Conservation (phyloP, 1,140 invertebrate species). For the Calycopis cecrops region DNA sequence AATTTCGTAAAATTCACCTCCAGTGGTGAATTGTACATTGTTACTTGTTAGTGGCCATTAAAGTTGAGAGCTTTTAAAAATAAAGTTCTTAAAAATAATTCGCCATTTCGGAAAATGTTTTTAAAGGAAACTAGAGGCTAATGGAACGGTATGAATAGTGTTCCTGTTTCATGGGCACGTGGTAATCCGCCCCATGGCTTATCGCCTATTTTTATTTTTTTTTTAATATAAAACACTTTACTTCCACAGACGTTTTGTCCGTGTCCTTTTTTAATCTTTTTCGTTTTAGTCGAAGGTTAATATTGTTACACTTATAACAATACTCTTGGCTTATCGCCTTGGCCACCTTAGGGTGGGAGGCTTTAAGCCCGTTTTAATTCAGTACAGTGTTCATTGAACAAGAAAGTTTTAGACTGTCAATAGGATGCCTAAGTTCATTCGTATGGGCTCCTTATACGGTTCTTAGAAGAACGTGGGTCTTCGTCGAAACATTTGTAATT, state of each 20-base stretch:
- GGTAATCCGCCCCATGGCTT: conserved; percentile 12
- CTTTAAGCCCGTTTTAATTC: conserved; percentile 9
- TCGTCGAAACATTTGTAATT: conserved; percentile 3
- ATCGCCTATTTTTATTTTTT: too few relatives aligned
- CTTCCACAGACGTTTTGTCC: too few relatives aligned
- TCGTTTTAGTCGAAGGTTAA: too few relatives aligned
- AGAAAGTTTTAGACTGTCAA: conserved; percentile 4
- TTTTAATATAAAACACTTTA: too few relatives aligned
- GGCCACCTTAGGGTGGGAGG: conserved; percentile 7
- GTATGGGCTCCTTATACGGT: conserved; percentile 16
- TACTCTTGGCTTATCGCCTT: conserved; percentile 15
- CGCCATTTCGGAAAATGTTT: conserved; percentile 6
- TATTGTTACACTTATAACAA: too few relatives aligned
- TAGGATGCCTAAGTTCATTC: conserved; percentile 12
- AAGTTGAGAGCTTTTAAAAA: conserved; percentile 2
- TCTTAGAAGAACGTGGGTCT: conserved; percentile 12
- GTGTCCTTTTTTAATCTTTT: too few relatives aligned
- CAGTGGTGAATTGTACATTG: background rate
- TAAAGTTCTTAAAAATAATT: conserved; percentile 7
- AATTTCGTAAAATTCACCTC: background rate
- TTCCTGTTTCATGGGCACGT: conserved; percentile 2
- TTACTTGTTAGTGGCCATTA: conserved; percentile 1
- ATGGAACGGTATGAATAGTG: conserved; percentile 5
- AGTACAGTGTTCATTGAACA: conserved; percentile 14
- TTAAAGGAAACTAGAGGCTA: conserved; percentile 7